A percentile compares a stretch with the other conserved stretches of the same genome.
These are phyloP conservation scores for Odontocerum albicorne DNA, from an alignment of 2,888 invertebrate species.

Conservation along the genomic window DNA sequence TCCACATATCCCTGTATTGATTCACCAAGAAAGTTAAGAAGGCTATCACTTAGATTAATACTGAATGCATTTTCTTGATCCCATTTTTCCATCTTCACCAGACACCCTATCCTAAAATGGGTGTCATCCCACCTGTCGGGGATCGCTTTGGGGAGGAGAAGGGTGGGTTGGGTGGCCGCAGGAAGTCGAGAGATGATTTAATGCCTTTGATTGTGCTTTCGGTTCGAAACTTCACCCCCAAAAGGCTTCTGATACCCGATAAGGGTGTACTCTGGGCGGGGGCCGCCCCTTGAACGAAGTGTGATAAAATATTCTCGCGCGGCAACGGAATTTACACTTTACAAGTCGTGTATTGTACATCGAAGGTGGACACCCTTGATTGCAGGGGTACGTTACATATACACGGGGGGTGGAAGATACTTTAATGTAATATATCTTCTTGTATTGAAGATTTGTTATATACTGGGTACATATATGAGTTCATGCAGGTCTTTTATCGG, in stretches of 20 bases:
- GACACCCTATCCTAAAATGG: conserved; percentile 17
- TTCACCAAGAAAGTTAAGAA: too few species aligned
- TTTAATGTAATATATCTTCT: too few species aligned
- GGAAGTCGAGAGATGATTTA: conserved; percentile 38
- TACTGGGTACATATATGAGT: too few species aligned
- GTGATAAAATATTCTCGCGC: conserved; percentile 36
- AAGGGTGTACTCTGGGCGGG: conserved; percentile 25
- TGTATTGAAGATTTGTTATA: too few species aligned
- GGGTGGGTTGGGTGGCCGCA: conserved; percentile 27
- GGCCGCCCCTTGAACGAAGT: conserved; percentile 32
- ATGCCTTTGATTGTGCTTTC: conserved; percentile 38
- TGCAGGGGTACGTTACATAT: too few species aligned
- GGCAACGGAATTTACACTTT: conserved; percentile 29
- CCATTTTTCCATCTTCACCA: too few species aligned
- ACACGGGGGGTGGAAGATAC: too few species aligned
- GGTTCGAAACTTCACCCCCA: conserved; percentile 36
- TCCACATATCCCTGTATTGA: too few species aligned
- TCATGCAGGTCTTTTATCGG: too few species aligned
- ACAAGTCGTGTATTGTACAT: conserved; percentile 31
- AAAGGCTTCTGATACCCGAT: conserved; percentile 35
- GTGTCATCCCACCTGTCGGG: conserved; percentile 32
- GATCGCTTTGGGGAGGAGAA: background rate
- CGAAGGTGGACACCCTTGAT: conserved; percentile 26
- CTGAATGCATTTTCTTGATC: too few species aligned
- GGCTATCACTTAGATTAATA: too few species aligned